phyloP scores from a whole-genome alignment of 92 coral and sea anemone species.

The Epizoanthus ramosus region DNA sequence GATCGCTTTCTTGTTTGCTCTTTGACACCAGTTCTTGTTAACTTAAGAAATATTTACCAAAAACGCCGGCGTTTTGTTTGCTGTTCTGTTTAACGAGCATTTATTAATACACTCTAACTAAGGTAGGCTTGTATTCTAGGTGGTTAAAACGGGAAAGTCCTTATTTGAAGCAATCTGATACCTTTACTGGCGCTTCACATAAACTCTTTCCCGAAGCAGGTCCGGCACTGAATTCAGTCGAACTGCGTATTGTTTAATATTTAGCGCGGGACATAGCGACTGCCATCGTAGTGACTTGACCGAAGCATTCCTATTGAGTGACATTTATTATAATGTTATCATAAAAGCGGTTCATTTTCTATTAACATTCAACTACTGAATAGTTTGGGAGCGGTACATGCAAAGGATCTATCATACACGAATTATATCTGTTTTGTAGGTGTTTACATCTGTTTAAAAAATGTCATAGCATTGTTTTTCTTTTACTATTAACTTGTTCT shows the following conservation, averaged over 20 bases:
- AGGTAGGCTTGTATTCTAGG: too few relatives aligned
- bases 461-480: neutral
- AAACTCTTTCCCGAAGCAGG: too few relatives aligned
- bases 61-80: neutral
- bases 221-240: too few relatives aligned
- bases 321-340: neutral
- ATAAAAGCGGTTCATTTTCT: neutral
- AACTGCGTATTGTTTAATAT: too few relatives aligned
- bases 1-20: constrained; percentile 26
- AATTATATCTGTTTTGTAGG: neutral
- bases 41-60: neutral
- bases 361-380: neutral
- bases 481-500: neutral
- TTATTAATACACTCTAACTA: neutral
- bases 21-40: neutral
- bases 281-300: neutral
- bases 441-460: too few relatives aligned
- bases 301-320: neutral
- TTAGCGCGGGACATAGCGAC: too few relatives aligned
- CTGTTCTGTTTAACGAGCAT: neutral
- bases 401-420: neutral
- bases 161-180: too few relatives aligned
- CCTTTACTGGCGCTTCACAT: too few relatives aligned
- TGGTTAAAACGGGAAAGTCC: too few relatives aligned
- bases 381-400: neutral